These are phyloP conservation scores for Eudemis profundana DNA, from an alignment of 2,888 invertebrate species.

Conservation along the genomic window DNA sequence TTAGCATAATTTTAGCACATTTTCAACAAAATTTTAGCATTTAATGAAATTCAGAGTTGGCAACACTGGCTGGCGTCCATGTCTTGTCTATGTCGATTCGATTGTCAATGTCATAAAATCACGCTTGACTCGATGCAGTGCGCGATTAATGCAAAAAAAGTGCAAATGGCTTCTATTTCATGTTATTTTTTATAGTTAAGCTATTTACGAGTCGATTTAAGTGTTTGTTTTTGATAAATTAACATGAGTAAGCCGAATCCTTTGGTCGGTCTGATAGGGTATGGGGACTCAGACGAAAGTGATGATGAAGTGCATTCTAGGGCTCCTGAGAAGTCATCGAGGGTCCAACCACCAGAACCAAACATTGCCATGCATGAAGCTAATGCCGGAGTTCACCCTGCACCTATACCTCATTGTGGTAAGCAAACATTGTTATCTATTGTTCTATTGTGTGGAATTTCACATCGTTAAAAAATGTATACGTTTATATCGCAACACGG, in stretches of 20 bases:
- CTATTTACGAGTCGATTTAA: conserved; percentile 30
- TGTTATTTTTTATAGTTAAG: conserved; percentile 27
- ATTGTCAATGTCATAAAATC: conserved; percentile 7
- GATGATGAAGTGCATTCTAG: conserved; percentile 57
- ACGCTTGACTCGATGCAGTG: not conserved
- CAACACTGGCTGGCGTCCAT: too few relatives aligned
- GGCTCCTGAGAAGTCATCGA: conserved; percentile 8
- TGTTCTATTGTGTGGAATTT: not conserved
- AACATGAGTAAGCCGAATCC: conserved; percentile 76
- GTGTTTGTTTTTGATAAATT: not conserved
- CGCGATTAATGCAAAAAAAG: conserved; percentile 18
- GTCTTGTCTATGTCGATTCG: not conserved
- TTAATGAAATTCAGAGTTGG: too few relatives aligned
- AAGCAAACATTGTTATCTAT: conserved; percentile 52
- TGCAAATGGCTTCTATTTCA: not conserved
- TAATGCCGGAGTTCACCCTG: conserved; percentile 66
- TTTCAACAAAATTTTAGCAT: too few relatives aligned
- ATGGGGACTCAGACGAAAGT: conserved; percentile 78
- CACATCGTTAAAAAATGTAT: not conserved
- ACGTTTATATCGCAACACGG: not conserved
- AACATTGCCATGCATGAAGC: conserved; percentile 41
- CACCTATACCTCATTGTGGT: conserved; percentile 78
- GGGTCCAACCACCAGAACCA: conserved; percentile 38
- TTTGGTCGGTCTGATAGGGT: conserved; percentile 70
- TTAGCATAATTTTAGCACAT: too few relatives aligned